Conservation (phyloP, 2,113 vertebrate species). For the Galemys pyrenaicus region DNA sequence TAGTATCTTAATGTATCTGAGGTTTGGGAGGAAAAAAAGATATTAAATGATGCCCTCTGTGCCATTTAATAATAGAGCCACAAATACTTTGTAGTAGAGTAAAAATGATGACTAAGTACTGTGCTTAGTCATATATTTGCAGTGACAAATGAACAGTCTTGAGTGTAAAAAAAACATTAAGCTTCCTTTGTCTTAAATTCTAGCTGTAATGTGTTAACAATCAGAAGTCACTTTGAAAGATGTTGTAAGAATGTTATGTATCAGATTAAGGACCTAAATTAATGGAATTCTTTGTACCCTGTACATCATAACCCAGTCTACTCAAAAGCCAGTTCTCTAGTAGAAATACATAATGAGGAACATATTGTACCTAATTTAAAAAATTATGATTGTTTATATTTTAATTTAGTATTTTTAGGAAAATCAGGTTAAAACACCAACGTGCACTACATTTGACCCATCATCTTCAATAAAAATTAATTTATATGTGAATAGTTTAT, state of each 20-base stretch:
- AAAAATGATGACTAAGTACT: conserved; percentile 52
- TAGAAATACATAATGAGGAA: conserved; percentile 45
- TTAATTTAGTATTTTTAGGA: background rate
- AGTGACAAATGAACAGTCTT: conserved; percentile 62
- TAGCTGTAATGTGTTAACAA: conserved; percentile 55
- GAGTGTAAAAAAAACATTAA: conserved; percentile 58
- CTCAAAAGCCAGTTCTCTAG: conserved; percentile 49
- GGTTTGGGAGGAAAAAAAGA: background rate
- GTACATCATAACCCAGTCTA: conserved; percentile 6
- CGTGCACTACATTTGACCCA: background rate
- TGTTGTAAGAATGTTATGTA: conserved; percentile 3
- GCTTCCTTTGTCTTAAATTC: conserved; percentile 63
- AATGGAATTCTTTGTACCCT: conserved; percentile 35
- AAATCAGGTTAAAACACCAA: background rate
- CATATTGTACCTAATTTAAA: background rate
- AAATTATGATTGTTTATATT: background rate
- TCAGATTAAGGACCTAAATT: conserved; percentile 20
- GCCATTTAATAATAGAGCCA: conserved; percentile 21
- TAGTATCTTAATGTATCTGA: background rate
- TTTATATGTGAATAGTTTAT: background rate
- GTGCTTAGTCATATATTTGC: conserved; percentile 45
- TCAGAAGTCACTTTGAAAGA: conserved; percentile 55
- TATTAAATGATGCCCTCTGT: background rate
- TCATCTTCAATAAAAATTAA: background rate
- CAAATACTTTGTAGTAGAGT: conserved; percentile 43